Evolutionary conservation across 2,888 invertebrate genomes (phyloP), one percentile per base, ranked within the genome.

Genomic region (Drosophila nigricruria): DNA sequence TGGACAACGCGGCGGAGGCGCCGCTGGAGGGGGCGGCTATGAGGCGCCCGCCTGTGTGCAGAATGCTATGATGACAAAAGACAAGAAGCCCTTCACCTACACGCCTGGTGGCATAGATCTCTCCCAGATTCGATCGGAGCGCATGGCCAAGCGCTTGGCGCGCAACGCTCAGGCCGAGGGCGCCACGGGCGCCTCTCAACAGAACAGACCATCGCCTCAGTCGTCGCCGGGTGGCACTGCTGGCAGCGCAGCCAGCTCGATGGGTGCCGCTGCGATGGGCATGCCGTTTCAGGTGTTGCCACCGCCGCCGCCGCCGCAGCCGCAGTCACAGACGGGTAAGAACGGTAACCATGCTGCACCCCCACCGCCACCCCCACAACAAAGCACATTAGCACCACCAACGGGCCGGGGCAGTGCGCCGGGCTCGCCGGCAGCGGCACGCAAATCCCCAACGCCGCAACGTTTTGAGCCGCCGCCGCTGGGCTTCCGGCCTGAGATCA

Each of bases 51-150:
- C 96, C 76, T 97, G 97, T 84, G 96, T 98, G 65, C 97, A 97
- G 92, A 97, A 97, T 92, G 97, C 98, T 36, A 97, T 97, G 97
- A 96, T 97, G 96, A 97, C 97, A 88, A 98, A 98, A 93, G 98
- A 98, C 93, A 98, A 98, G 93, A 98, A 98, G 91, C 98, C 98
- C 14, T 98, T 98, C 92, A 98, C 98, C n/a, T 98, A 98, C 92
- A 97, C 98, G 20, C 98, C 98, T 1, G 98, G 98, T 20, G 98
- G 98, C 76, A 94, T 98, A 68, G 97, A 98, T 92, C 94, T 98
- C 58, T 97, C 97, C 12, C 97, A 98, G 93, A 97, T 98, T 71
- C 95, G 95, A 73, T 97, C 97, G 60, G 98, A 98, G 12, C 95
- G 97, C 82, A 97, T 98, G 97, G 97, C 96, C 4, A 94, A 97